Base-by-base conservation (phyloP, 2,797 vertebrate genomes). In the Hypotaenidia okinawae region DNA sequence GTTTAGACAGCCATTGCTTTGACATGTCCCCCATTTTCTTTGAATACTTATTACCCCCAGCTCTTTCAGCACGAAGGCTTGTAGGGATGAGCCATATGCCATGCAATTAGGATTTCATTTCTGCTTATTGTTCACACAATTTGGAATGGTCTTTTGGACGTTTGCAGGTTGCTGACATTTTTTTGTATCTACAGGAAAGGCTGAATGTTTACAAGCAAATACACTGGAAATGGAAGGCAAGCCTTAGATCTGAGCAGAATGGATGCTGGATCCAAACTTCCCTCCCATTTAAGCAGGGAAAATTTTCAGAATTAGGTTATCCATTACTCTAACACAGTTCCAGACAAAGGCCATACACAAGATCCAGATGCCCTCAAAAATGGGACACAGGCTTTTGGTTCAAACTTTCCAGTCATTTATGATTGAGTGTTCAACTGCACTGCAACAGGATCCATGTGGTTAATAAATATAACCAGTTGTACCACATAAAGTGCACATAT, bases 401-500 rank as follows among this genome's bases (percentile, higher is more conserved):
- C 61, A 80, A 45, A 13, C 17, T 57, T 77, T 21, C 28, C 13
- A n/a, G 19, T 37, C 28, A 18, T 59, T 77, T 66, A 39, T 13
- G 54, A 35, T 19, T 18, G 41, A 82, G 52, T 4, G 21, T 77
- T 92, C 81, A 39, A 23, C 73, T 83, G 51, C 11, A 37, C 5
- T 68, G 45, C 89, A 77, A 54, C 41, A 84, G 78, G 16, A 61
- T 84, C 72, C 58, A 43, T 1, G 19, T 54, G 73, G 66, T 49
- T 73, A 86, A 96, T 86, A 96, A 93, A 80, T 14, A 41, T 2
- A 92, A 58, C 37, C 76, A 75, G 39, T 78, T 78, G 70, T 66
- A 66, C 24, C 69, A 69, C 66, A 91, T 69, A 72, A 93, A 95
- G 81, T 19, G 3, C 39, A 32, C 2, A 8, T 14, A 35, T 64